These are phyloP conservation scores for Hyaena hyaena DNA, from an alignment of 2,113 vertebrate species.

Conservation along the genomic window DNA sequence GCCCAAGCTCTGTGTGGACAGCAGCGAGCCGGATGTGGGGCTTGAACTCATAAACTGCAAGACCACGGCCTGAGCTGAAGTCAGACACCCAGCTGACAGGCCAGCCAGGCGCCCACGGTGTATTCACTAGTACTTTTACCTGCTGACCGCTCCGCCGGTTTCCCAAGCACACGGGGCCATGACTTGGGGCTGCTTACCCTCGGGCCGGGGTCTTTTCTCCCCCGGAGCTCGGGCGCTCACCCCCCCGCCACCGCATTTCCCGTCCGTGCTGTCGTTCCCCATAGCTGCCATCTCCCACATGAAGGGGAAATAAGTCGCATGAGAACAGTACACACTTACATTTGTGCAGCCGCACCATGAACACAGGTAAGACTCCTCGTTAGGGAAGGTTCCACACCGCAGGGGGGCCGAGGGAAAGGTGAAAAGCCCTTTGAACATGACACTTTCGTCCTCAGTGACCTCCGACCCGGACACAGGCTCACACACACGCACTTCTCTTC, in stretches of 20 bases:
- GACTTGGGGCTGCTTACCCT: rapidly evolving
- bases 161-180: rapidly evolving
- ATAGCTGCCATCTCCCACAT: rapidly evolving
- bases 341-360: not conserved
- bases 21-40: no score
- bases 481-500: rapidly evolving
- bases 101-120: no score
- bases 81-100: no score
- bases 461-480: no score
- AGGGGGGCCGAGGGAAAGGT: rapidly evolving
- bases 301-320: rapidly evolving
- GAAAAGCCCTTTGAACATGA: rapidly evolving
- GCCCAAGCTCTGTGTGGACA: no score
- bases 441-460: rapidly evolving
- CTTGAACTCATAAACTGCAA: no score
- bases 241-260: rapidly evolving
- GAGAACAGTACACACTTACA: rapidly evolving
- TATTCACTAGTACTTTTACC: no score
- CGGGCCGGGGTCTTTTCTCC: rapidly evolving
- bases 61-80: no score
- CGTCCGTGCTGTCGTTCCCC: rapidly evolving
- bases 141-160: no score
- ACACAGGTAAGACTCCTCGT: rapidly evolving
- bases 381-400: rapidly evolving
- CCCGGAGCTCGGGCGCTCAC: not conserved